Percentiles rank a stretch among this genome's conserved stretches.
Evolutionary conservation across 2,888 invertebrate species (phyloP).

Genomic region (Thereva nobilitata): DNA sequence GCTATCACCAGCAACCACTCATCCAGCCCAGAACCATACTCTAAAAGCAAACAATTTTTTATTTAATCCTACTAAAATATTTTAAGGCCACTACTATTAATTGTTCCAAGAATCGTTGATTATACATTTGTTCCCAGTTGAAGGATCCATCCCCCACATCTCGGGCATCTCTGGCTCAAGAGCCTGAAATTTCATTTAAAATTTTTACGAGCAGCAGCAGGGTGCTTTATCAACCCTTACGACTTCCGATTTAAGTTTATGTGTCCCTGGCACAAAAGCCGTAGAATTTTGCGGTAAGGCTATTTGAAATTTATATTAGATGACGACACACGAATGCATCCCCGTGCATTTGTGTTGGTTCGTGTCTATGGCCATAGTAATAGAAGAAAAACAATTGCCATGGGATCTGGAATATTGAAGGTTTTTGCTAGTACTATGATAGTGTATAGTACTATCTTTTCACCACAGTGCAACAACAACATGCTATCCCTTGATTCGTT

Average conservation of each 20-base stretch:
- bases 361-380: neutral
- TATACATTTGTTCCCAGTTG: too few relatives aligned
- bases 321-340: neutral
- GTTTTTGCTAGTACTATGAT: constrained; percentile 1
- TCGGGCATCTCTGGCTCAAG: too few relatives aligned
- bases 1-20: too few relatives aligned
- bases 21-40: too few relatives aligned
- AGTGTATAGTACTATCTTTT: neutral
- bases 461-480: too few relatives aligned
- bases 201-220: constrained; percentile 15
- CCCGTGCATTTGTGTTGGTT: constrained; percentile 2
- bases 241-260: constrained; percentile 20
- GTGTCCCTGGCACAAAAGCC: constrained; percentile 23
- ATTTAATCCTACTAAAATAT: too few relatives aligned
- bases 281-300: constrained; percentile 24
- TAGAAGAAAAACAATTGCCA: constrained; percentile 21
- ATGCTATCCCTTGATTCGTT: too few relatives aligned
- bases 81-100: too few relatives aligned
- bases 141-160: too few relatives aligned
- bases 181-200: constrained; percentile 8
- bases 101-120: too few relatives aligned
- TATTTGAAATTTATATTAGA: constrained; percentile 31
- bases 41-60: too few relatives aligned
- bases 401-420: constrained; percentile 23
- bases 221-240: constrained; percentile 24